Evolutionary conservation across 2,113 vertebrate genomes (phyloP).

Genomic region (Pelusios castaneus): DNA sequence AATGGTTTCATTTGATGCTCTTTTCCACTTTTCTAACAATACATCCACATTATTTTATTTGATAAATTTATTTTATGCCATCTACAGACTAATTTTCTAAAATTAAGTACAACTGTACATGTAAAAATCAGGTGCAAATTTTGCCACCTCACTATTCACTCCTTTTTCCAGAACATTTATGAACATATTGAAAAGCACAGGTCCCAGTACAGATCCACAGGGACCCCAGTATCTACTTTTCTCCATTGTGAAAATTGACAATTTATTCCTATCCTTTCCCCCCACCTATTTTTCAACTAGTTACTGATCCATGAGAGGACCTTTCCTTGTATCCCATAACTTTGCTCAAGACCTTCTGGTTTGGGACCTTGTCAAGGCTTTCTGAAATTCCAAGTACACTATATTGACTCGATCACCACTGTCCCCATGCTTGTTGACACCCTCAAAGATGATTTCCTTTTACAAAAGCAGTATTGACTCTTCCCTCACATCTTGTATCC

Average conservation of each 20-base stretch:
- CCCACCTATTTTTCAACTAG: not conserved
- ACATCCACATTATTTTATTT: accelerated
- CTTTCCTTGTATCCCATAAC: not conserved
- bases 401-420: not conserved
- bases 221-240: not conserved
- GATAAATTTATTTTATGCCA: accelerated
- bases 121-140: accelerated
- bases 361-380: not conserved
- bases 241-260: not conserved
- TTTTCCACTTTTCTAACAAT: not conserved
- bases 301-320: not conserved
- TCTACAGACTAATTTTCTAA: not conserved
- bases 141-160: not conserved
- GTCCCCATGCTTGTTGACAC: not conserved
- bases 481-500: not conserved
- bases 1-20: not conserved
- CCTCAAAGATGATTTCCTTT: not conserved
- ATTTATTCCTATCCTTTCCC: not conserved
- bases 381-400: not conserved
- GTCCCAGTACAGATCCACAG: not conserved
- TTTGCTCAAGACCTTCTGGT: not conserved
- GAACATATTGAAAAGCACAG: not conserved
- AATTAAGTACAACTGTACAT: not conserved
- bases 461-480: not conserved
- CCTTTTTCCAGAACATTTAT: not conserved